Percentiles rank a stretch among this genome's conserved stretches.
These are phyloP conservation scores for Anas flavirostris DNA, from an alignment of 2,797 vertebrate genomes.

Conservation along the genomic window DNA sequence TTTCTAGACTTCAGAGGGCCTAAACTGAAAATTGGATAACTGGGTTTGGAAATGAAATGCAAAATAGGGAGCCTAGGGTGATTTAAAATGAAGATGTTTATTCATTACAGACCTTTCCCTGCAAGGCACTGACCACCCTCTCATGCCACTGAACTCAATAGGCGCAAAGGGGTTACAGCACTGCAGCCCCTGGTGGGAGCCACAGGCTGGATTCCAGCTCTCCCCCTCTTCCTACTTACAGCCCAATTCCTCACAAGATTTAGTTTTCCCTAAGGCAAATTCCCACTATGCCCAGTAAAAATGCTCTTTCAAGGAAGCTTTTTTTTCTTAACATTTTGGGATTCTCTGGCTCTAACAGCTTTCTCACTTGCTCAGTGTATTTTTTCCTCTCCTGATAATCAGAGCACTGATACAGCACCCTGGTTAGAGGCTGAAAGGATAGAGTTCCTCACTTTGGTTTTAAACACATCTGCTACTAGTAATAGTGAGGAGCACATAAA, in stretches of 20 bases:
- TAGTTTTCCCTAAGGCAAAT: constrained; percentile 16
- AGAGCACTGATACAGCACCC: background rate
- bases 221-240: background rate
- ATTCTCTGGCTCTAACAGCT: background rate
- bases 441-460: background rate
- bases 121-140: background rate
- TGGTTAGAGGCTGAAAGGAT: background rate
- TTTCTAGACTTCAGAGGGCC: constrained; percentile 30
- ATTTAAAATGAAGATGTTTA: constrained; percentile 32
- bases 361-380: background rate
- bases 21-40: constrained; percentile 47
- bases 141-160: background rate
- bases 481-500: background rate
- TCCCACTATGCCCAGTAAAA: background rate
- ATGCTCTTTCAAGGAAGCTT: background rate
- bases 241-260: constrained; percentile 12
- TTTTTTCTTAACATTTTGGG: background rate
- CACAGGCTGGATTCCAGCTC: background rate
- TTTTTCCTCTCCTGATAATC: background rate
- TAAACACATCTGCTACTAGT: background rate
- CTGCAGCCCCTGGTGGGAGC: background rate
- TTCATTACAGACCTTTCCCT: background rate
- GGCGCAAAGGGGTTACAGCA: background rate
- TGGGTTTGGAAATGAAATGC: background rate
- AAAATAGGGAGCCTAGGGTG: constrained; percentile 7